Evolutionary conservation across 2,888 invertebrate genomes (phyloP).

Genomic region (Eledona agricola): DNA sequence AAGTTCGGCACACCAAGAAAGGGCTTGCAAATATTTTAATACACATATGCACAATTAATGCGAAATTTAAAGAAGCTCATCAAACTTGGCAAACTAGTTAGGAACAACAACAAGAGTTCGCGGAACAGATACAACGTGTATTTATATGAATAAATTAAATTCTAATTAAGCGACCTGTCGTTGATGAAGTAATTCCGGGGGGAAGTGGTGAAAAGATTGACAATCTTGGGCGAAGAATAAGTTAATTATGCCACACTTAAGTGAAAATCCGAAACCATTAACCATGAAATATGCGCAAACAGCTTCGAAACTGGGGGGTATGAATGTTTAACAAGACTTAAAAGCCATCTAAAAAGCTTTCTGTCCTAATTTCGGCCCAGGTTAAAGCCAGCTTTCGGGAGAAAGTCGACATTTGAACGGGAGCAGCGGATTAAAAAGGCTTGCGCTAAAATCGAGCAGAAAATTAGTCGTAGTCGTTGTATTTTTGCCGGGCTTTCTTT

Average conservation of each 20-base stretch:
- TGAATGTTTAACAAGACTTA: slow-evolving; percentile 40
- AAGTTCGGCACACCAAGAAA: slow-evolving; percentile 13
- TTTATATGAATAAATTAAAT: slow-evolving; percentile 35
- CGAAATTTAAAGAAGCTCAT: slow-evolving; percentile 20
- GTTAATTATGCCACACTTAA: slow-evolving; percentile 37
- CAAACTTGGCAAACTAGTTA: slow-evolving; percentile 29
- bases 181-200: slow-evolving; percentile 9
- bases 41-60: slow-evolving; percentile 22
- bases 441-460: slow-evolving; percentile 23
- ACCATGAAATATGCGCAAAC: slow-evolving; percentile 39
- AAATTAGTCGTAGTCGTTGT: slow-evolving; percentile 25
- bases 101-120: slow-evolving; percentile 21
- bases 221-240: too few species aligned
- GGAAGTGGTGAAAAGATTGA: too few species aligned
- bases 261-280: slow-evolving; percentile 40
- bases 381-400: slow-evolving; percentile 26
- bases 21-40: too few species aligned
- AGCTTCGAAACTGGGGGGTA: slow-evolving; percentile 36
- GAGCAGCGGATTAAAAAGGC: slow-evolving; percentile 31
- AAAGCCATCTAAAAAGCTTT: slow-evolving; percentile 38
- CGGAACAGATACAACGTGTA: slow-evolving; percentile 23
- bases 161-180: slow-evolving; percentile 22
- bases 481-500: slow-evolving; percentile 18
- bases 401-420: slow-evolving; percentile 25
- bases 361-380: slow-evolving; percentile 35